Percentiles rank a stretch among this genome's conserved stretches.
These are phyloP conservation scores for Xiphorhynchus elegans DNA, from an alignment of 2,113 vertebrate species.

Conservation along the genomic window DNA sequence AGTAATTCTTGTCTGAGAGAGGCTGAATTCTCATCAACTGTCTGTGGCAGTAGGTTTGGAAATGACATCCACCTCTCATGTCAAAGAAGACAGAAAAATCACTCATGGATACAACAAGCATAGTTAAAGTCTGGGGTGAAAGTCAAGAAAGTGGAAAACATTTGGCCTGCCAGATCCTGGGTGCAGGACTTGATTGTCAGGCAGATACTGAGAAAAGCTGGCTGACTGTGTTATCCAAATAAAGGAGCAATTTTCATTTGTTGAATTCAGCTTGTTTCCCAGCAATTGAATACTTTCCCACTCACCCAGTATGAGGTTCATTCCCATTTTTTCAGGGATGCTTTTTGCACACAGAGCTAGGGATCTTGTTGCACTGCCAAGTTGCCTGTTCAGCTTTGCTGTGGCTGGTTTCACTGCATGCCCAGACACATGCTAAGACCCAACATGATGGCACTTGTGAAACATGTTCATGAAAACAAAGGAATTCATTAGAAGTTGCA, in stretches of 20 bases:
- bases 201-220: not conserved
- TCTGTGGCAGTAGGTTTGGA: not conserved
- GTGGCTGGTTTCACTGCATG: not conserved
- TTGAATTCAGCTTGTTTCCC: slow-evolving; percentile 56
- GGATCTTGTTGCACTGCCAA: slow-evolving; percentile 26
- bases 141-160: not conserved
- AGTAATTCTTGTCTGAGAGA: not conserved
- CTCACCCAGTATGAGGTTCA: not conserved
- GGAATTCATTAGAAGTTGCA: not conserved
- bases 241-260: slow-evolving; percentile 18
- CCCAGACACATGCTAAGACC: not conserved
- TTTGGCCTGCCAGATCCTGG: not conserved
- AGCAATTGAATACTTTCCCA: slow-evolving; percentile 29
- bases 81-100: not conserved
- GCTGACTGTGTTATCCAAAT: not conserved
- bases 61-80: not conserved
- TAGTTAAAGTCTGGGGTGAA: not conserved
- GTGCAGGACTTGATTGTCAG: not conserved
- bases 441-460: not conserved
- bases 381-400: not conserved
- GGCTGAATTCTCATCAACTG: not conserved
- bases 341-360: not conserved
- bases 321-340: slow-evolving; percentile 27
- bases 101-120: not conserved
- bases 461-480: not conserved